Evolutionary conservation across 2,113 vertebrate genomes (phyloP).

Genomic region (Astur gentilis): DNA sequence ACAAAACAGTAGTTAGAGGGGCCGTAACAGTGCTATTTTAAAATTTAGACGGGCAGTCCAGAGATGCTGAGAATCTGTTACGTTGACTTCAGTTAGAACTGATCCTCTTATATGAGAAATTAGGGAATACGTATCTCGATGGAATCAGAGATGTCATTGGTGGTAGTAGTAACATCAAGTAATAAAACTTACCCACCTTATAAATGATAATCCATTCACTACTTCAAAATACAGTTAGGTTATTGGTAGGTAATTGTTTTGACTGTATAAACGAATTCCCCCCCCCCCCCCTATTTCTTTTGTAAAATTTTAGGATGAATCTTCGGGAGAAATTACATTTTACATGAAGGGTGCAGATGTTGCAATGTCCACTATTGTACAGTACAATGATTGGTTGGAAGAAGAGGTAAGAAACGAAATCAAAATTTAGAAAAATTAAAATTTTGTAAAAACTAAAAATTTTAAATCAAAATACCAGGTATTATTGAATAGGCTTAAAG

Average conservation of each 20-base stretch:
- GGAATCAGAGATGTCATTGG: neutral
- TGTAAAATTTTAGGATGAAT: constrained; percentile 81
- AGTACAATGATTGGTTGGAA: constrained; percentile 98
- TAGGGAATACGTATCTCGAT: neutral
- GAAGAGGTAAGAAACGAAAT: constrained; percentile 85
- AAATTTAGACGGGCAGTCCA: neutral
- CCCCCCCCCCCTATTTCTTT: neutral
- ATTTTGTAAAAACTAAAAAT: neutral
- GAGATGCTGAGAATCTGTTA: neutral
- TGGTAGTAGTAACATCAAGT: neutral
- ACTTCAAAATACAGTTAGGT: neutral
- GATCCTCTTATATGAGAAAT: neutral
- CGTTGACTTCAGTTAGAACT: neutral
- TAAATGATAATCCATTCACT: neutral
- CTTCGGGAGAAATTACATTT: constrained; percentile 92
- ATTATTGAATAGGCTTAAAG: neutral
- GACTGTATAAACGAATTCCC: neutral
- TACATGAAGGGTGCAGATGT: constrained; percentile 98
- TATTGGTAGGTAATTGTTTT: neutral
- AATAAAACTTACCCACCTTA: neutral
- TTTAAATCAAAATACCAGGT: neutral
- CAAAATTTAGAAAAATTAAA: neutral
- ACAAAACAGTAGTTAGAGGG: neutral
- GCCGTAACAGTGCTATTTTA: neutral
- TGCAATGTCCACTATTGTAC: constrained; percentile 94